phyloP scores from a whole-genome alignment of 2,797 vertebrate genomes.

The Heliangelus exortis region DNA sequence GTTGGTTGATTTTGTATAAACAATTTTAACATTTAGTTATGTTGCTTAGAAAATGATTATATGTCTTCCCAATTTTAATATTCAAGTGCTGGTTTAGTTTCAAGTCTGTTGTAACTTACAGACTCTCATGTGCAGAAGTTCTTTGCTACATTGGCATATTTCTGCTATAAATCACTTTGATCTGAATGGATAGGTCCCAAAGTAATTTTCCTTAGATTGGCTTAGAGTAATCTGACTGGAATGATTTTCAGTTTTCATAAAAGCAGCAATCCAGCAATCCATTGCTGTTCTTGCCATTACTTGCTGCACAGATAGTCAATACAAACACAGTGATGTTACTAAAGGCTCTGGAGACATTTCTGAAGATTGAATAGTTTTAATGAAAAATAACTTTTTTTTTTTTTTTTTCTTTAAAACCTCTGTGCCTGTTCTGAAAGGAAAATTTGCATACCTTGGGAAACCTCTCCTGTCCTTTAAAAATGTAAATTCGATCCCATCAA shows the following conservation, averaged over 20 bases:
- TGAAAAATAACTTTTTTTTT: too few species aligned
- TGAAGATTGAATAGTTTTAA: not conserved
- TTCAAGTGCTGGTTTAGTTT: not conserved
- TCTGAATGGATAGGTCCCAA: not conserved
- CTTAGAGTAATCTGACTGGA: not conserved
- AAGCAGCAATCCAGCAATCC: not conserved
- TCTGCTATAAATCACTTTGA: slow-evolving; percentile 1
- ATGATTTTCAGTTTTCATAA: slow-evolving; percentile 31
- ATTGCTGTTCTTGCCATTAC: not conserved
- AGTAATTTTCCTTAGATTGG: slow-evolving; percentile 31
- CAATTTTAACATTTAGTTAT: not conserved
- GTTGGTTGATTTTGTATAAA: too few species aligned
- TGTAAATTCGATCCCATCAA: not conserved
- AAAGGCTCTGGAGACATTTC: not conserved
- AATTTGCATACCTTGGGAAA: too few species aligned
- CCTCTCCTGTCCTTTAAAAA: not conserved
- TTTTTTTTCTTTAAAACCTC: not conserved
- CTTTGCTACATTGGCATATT: not conserved
- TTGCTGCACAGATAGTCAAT: not conserved
- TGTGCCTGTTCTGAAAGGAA: not conserved
- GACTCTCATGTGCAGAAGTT: not conserved
- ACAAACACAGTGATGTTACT: not conserved
- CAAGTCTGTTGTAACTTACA: not conserved
- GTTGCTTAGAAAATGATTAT: not conserved
- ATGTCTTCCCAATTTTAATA: not conserved